Evolutionary conservation across 2,113 vertebrate species (phyloP).

Genomic region (Campylorhamphus procurvoides): DNA sequence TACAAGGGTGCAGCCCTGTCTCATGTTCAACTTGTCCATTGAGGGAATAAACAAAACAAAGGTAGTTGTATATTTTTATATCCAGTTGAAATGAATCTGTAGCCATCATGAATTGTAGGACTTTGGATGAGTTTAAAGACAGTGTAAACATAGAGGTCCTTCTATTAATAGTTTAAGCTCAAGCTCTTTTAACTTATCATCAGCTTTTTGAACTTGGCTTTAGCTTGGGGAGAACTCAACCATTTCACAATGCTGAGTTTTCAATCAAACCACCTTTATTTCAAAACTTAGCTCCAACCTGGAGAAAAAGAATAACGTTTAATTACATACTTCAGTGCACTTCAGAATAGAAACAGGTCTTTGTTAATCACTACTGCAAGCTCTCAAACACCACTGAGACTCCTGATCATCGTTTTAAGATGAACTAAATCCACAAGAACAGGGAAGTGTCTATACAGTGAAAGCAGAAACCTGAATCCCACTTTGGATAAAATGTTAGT

Average conservation of each 20-base stretch:
- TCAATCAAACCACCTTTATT: constrained; percentile 54
- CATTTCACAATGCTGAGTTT: constrained; percentile 35
- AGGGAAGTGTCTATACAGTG: neutral
- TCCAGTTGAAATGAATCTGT: neutral
- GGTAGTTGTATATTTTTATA: neutral
- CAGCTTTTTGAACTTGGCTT: neutral
- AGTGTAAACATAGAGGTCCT: neutral
- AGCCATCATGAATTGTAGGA: neutral
- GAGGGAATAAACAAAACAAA: neutral
- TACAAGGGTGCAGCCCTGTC: neutral
- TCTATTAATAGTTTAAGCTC: neutral
- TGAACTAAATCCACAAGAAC: constrained; percentile 18
- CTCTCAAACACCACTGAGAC: constrained; percentile 43
- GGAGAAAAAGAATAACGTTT: constrained; percentile 36
- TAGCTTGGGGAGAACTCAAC: neutral
- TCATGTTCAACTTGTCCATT: neutral
- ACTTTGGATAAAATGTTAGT: neutral
- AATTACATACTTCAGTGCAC: constrained; percentile 70
- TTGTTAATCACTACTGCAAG: constrained; percentile 56
- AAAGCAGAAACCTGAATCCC: neutral
- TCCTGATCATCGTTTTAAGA: constrained; percentile 51
- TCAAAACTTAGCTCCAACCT: constrained; percentile 35
- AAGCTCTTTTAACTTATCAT: neutral
- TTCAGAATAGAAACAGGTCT: constrained; percentile 52
- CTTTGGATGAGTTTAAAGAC: neutral